Evolutionary conservation across 2,797 vertebrate species (phyloP), one percentile per base, ranked within the genome.

Genomic region (Enteromius paludinosus): DNA sequence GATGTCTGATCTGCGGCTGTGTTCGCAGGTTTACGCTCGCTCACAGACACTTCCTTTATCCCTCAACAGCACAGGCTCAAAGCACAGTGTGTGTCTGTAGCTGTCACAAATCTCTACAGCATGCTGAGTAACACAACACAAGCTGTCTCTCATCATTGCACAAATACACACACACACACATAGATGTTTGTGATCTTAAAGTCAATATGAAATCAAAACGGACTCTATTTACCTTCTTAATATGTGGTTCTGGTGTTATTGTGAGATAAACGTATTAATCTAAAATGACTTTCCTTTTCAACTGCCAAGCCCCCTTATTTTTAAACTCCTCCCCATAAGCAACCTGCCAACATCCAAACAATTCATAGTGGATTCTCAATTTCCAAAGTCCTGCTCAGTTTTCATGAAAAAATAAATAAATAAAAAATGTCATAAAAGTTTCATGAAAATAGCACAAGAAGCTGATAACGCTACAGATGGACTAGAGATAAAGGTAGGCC

Each of bases 51-150:
- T 82, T 69, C 62, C 62, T 61, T 73, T 10, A 59, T 41, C 33
- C 52, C 33, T 45, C 47, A 83, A 66, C 81, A 65, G 81, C 77
- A 72, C 12, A 65, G 82, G 38, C 82, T 79, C 61, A 84, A 86
- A 84, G 75, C 61, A 45, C 20, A 65, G 85, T 23, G 66, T 43
- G 54, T 71, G 65, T 70, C 64, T 49, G 71, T 73, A 61, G 79
- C 83, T 84, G 86, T 87, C 80, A 85, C 76, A 68, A 66, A 64
- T 59, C 56, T 77, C 28, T 77, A 66, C 72, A 61, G 66, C 83
- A 77, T 72, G 86, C 77, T 68, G 81, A 54, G 80, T 73, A 72
- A 52, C 69, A 87, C 80, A 85, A 84, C 79, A 77, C 30, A 68
- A 80, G 56, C 83, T 83, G 80, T 80, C 83, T 87, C 59, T 87